Evolutionary conservation across 1,140 invertebrate species (phyloP).

Genomic region (Drosophila hydei): DNA sequence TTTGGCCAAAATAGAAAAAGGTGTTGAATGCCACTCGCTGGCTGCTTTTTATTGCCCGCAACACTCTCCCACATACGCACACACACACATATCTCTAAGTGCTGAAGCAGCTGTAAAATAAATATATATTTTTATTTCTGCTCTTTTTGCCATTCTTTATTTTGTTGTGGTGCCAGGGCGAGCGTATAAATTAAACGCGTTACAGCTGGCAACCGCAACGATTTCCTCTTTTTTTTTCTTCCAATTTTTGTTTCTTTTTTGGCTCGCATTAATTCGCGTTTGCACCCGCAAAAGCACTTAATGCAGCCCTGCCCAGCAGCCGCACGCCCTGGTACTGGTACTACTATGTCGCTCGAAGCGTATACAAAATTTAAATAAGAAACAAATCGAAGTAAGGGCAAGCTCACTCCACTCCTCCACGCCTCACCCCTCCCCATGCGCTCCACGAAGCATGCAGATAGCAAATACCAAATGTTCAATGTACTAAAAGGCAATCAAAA

Average conservation of each 20-base stretch:
- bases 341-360: constrained; percentile 35
- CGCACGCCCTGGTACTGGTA: constrained; percentile 16
- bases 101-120: constrained; percentile 78
- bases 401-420: not conserved
- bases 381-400: constrained; percentile 79
- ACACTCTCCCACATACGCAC: constrained; percentile 34
- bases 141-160: constrained; percentile 50
- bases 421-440: not conserved
- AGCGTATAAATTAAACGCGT: constrained; percentile 81
- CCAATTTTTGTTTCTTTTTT: constrained; percentile 26
- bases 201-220: constrained; percentile 77
- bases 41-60: constrained; percentile 76
- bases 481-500: constrained; percentile 61
- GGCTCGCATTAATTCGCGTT: constrained; percentile 73
- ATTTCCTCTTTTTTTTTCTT: constrained; percentile 41
- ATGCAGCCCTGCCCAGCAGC: constrained; percentile 43
- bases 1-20: constrained; percentile 68
- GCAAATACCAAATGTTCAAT: constrained; percentile 74
- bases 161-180: constrained; percentile 52
- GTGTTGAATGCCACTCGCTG: constrained; percentile 80
- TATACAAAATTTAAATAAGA: constrained; percentile 81
- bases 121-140: constrained; percentile 79
- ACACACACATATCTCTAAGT: constrained; percentile 55
- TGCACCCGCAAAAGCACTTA: constrained; percentile 77
- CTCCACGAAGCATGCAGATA: constrained; percentile 37